Conservation (phyloP, 2,888 invertebrate genomes). For the Philereme transversata region DNA sequence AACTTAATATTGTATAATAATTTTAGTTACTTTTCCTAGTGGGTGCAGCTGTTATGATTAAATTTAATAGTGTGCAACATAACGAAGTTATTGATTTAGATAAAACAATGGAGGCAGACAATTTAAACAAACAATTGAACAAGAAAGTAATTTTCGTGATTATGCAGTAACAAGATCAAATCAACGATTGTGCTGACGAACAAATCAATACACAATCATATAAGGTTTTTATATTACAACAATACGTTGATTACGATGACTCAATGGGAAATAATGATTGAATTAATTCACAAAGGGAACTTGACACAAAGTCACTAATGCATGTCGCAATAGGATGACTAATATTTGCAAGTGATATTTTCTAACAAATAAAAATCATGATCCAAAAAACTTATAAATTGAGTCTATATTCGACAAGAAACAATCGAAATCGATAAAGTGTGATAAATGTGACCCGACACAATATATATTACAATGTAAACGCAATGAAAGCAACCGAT, state of each 20-base stretch:
- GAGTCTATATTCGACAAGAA: no score
- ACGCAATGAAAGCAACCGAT: conserved; percentile 21
- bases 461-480: conserved; percentile 7
- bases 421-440: conserved; percentile 14
- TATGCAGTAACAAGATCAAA: conserved; percentile 39
- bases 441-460: no score
- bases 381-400: no score
- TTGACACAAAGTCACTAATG: no score
- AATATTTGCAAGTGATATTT: no score
- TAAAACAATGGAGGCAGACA: conserved; percentile 34
- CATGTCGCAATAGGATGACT: no score
- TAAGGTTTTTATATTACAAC: conserved; percentile 23
- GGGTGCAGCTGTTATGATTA: conserved; percentile 18
- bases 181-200: conserved; percentile 37
- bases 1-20: conserved; percentile 18
- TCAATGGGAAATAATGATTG: conserved; percentile 18
- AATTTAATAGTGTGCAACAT: conserved; percentile 17
- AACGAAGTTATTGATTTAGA: conserved; percentile 19
- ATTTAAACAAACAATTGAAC: conserved; percentile 36
- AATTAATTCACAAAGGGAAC: not conserved
- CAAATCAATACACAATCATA: conserved; percentile 36
- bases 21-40: conserved; percentile 3
- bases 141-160: conserved; percentile 36
- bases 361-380: no score
- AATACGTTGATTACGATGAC: conserved; percentile 19